These are phyloP conservation scores for Epizoanthus fatuus DNA, from an alignment of 92 coral and sea anemone species.

Conservation along the genomic window DNA sequence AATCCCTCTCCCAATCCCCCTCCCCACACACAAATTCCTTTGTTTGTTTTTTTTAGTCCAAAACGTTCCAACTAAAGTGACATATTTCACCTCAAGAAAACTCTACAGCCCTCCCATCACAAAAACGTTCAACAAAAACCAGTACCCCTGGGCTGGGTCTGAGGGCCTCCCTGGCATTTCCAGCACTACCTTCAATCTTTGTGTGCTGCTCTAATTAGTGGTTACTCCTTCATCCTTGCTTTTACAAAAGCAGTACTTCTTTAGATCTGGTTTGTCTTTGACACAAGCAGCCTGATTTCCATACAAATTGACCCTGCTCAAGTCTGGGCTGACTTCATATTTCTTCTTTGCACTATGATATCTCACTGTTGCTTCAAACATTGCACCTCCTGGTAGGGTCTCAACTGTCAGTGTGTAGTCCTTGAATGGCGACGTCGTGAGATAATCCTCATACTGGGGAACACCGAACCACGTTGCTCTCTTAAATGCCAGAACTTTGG, in stretches of 20 bases:
- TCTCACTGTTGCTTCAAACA: slow-evolving; percentile 35
- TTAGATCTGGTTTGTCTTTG: slow-evolving; percentile 20
- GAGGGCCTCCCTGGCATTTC: too few relatives aligned
- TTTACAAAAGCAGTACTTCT: slow-evolving; percentile 37
- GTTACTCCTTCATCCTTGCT: not conserved
- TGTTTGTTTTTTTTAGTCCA: too few relatives aligned
- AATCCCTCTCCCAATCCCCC: too few relatives aligned
- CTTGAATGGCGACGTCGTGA: slow-evolving; percentile 15
- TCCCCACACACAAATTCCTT: too few relatives aligned
- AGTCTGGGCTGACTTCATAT: slow-evolving; percentile 24
- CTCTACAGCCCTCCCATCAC: too few relatives aligned
- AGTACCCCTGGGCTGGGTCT: too few relatives aligned
- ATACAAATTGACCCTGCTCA: slow-evolving; percentile 30
- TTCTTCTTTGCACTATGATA: not conserved
- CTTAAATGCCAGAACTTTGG: slow-evolving; percentile 18
- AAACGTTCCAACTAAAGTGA: too few relatives aligned
- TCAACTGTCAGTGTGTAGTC: slow-evolving; percentile 21
- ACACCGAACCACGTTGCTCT: slow-evolving; percentile 18
- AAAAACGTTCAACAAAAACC: too few relatives aligned
- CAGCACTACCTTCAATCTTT: not conserved
- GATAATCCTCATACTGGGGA: slow-evolving; percentile 10
- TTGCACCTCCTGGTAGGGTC: slow-evolving; percentile 14
- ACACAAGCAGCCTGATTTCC: slow-evolving; percentile 29
- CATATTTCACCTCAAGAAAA: too few relatives aligned
- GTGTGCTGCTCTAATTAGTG: not conserved